Evolutionary conservation across 2,797 vertebrate genomes (phyloP).

Genomic region (Notolepis coatsorum): DNA sequence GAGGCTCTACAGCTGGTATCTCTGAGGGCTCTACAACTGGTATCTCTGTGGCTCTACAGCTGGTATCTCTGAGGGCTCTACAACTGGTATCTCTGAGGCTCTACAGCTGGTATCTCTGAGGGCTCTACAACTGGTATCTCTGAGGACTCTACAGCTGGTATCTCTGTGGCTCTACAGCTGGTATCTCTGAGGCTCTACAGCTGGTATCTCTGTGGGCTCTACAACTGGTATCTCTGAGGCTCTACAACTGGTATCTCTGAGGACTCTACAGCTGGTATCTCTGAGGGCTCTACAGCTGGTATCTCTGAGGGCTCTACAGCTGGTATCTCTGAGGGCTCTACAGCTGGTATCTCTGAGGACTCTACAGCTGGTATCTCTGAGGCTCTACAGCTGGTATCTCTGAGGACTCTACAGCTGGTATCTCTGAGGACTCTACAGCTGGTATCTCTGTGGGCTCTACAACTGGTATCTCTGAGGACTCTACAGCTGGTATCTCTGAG

Average conservation of each 20-base stretch:
- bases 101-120: slow-evolving; percentile 23
- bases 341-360: slow-evolving; percentile 28
- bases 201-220: slow-evolving; percentile 33
- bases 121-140: slow-evolving; percentile 58
- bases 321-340: slow-evolving; percentile 41
- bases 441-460: slow-evolving; percentile 40
- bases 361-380: slow-evolving; percentile 58
- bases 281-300: slow-evolving; percentile 1
- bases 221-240: slow-evolving; percentile 52
- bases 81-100: too few relatives aligned
- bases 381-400: slow-evolving; percentile 18
- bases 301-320: slow-evolving; percentile 50
- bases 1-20: slow-evolving; percentile 10
- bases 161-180: slow-evolving; percentile 55
- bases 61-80: slow-evolving; percentile 69
- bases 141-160: slow-evolving; percentile 5
- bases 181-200: too few relatives aligned
- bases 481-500: too few relatives aligned
- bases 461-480: too few relatives aligned
- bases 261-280: slow-evolving; percentile 58
- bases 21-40: slow-evolving; percentile 54
- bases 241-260: slow-evolving; percentile 24
- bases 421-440: slow-evolving; percentile 21
- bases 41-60: slow-evolving; percentile 52
- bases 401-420: slow-evolving; percentile 54